Conservation (phyloP, 30 jellyfish, hydroid and myxozoan species). For the Mastigias papua region DNA sequence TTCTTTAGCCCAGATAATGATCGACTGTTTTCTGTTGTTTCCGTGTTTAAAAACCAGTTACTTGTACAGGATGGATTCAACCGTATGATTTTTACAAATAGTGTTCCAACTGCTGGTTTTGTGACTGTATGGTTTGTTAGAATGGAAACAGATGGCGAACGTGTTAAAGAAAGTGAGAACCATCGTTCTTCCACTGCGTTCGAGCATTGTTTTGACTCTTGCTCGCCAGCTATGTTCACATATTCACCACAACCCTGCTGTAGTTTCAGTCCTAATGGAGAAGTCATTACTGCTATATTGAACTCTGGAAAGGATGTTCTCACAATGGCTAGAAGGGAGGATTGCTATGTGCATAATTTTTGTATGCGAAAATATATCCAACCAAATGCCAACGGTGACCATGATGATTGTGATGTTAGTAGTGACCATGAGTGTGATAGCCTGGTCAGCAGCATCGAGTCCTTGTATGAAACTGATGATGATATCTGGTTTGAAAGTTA, state of each 20-base stretch:
- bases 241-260: conserved; percentile 76
- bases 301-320: conserved; percentile 66
- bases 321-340: conserved; percentile 29
- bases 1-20: conserved; percentile 62
- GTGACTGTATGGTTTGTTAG: conserved; percentile 52
- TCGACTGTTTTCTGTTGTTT: conserved; percentile 32
- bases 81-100: background rate
- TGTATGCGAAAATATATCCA: background rate
- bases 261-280: conserved; percentile 52
- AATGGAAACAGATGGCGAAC: background rate
- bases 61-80: conserved; percentile 5
- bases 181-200: background rate
- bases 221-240: conserved; percentile 59
- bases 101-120: conserved; percentile 72
- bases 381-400: background rate
- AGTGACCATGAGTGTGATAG: conserved; percentile 20
- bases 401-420: background rate
- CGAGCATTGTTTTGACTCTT: conserved; percentile 3
- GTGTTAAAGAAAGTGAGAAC: background rate
- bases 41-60: conserved; percentile 29
- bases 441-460: background rate
- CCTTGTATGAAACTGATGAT: conserved; percentile 7
- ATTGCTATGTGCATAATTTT: background rate
- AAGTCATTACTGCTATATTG: conserved; percentile 34
- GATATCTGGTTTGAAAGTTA: conserved; percentile 42